These are phyloP conservation scores for Lordiphosa andalusiaca DNA, from an alignment of 2,888 invertebrate genomes.

Conservation along the genomic window DNA sequence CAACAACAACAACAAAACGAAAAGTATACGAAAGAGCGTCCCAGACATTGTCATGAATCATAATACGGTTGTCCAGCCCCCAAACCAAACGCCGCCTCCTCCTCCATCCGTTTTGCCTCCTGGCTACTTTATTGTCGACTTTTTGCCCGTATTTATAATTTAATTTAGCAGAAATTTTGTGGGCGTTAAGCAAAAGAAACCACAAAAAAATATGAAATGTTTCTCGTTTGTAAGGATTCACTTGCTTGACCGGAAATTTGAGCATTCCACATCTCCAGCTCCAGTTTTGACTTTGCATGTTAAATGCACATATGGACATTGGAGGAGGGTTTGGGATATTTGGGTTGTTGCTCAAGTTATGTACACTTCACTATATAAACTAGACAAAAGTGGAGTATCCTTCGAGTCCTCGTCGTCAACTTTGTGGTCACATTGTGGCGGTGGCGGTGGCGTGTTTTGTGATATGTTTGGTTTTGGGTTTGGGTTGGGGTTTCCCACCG, in stretches of 20 bases:
- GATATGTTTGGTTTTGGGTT: slow-evolving; percentile 34
- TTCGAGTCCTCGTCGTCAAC: slow-evolving; percentile 32
- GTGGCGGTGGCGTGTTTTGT: slow-evolving; percentile 65
- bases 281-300: slow-evolving; percentile 59
- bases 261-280: slow-evolving; percentile 27
- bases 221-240: slow-evolving; percentile 60
- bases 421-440: slow-evolving; percentile 62
- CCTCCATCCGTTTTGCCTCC: slow-evolving; percentile 33
- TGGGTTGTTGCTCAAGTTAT: slow-evolving; percentile 47
- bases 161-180: slow-evolving; percentile 74
- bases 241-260: slow-evolving; percentile 70
- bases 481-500: slow-evolving; percentile 34
- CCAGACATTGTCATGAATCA: slow-evolving; percentile 69
- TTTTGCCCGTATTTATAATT: slow-evolving; percentile 72
- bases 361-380: slow-evolving; percentile 40
- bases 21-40: slow-evolving; percentile 23
- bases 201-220: slow-evolving; percentile 37
- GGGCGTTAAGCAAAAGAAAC: slow-evolving; percentile 61
- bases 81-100: slow-evolving; percentile 4
- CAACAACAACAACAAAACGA: no score
- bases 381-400: slow-evolving; percentile 16
- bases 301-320: slow-evolving; percentile 63
- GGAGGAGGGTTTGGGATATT: slow-evolving; percentile 35
- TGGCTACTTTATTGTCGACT: slow-evolving; percentile 61
- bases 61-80: slow-evolving; percentile 35